These are phyloP conservation scores for Minunthozetes semirufus DNA, from an alignment of 2,888 invertebrate species.

Conservation along the genomic window DNA sequence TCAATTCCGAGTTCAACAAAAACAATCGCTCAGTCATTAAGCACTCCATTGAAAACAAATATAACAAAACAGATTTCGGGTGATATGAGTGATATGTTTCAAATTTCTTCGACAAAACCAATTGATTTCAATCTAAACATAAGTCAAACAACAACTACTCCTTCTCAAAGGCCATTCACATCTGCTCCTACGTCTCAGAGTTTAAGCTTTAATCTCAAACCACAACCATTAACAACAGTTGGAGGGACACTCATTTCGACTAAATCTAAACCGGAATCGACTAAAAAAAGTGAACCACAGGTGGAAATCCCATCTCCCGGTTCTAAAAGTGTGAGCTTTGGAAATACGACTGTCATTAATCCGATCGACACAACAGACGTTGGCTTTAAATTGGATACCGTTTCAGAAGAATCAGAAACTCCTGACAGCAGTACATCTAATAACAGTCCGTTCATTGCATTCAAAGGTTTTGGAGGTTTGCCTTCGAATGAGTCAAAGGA, in stretches of 20 bases:
- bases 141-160: too few species aligned
- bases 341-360: conserved; percentile 4
- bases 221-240: neutral
- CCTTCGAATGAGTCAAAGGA: neutral
- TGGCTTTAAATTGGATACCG: neutral
- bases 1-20: neutral
- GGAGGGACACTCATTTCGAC: neutral
- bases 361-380: neutral
- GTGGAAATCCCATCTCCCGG: neutral
- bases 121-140: too few species aligned
- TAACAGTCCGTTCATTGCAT: neutral
- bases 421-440: neutral
- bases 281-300: neutral
- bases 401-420: neutral
- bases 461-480: neutral
- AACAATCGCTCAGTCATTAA: too few species aligned
- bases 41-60: too few species aligned
- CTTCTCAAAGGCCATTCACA: too few species aligned
- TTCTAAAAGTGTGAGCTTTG: conserved; percentile 13
- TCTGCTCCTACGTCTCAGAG: neutral
- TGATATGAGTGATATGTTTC: too few species aligned
- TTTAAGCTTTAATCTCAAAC: neutral
- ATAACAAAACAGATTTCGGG: too few species aligned
- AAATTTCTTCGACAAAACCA: too few species aligned
- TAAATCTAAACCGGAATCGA: conserved; percentile 1